Evolutionary conservation across 1,140 invertebrate genomes (phyloP).

Genomic region (Augochlora pura): DNA sequence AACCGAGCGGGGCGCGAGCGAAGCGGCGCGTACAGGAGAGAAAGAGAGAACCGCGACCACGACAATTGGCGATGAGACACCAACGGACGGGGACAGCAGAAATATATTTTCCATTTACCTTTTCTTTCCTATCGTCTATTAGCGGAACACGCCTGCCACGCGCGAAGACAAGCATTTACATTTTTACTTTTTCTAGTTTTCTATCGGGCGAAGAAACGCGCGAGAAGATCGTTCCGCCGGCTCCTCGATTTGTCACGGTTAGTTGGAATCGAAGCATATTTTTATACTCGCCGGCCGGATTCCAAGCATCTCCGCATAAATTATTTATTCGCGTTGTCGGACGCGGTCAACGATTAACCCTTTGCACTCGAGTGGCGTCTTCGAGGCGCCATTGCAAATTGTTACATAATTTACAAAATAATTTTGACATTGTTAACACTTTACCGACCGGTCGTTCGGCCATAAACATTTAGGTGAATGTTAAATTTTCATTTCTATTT

Average conservation of each 20-base stretch:
- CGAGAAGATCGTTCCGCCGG: neutral
- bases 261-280: slow-evolving; percentile 19
- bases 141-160: neutral
- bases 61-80: slow-evolving; percentile 7
- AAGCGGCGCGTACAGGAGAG: slow-evolving; percentile 11
- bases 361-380: too few relatives aligned
- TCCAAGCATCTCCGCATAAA: neutral
- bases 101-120: neutral
- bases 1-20: too few relatives aligned
- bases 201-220: neutral
- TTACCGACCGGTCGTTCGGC: too few relatives aligned
- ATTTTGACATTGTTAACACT: too few relatives aligned
- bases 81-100: too few relatives aligned
- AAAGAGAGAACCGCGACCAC: slow-evolving; percentile 16
- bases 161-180: neutral
- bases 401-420: too few relatives aligned
- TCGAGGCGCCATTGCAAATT: too few relatives aligned
- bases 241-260: slow-evolving; percentile 14
- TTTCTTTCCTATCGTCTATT: slow-evolving; percentile 2
- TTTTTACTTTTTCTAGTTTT: neutral
- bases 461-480: too few relatives aligned
- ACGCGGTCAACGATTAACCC: too few relatives aligned
- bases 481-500: too few relatives aligned
- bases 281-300: neutral
- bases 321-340: neutral